Base-by-base conservation (phyloP, 2,797 vertebrate genomes). In the Trachops cirrhosus region DNA sequence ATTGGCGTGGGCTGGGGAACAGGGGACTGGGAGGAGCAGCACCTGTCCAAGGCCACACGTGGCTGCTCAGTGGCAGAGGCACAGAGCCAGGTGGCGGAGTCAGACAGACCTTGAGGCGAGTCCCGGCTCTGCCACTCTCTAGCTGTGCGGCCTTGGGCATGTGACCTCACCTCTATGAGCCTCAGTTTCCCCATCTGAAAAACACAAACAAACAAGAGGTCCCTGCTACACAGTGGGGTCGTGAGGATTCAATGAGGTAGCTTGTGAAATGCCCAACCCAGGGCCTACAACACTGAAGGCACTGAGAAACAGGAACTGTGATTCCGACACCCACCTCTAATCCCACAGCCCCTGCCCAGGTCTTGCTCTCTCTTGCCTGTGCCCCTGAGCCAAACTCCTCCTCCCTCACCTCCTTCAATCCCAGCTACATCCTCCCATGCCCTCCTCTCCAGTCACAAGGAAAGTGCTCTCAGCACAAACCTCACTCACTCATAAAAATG, bases 171-270 rank as follows among this genome's bases (percentile, higher is more conserved):
- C 97, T 95, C 93, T 97, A 92, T 96, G 93, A 97, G 94, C 92
- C 97, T 96, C 91, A 88, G 95, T 95, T 95, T 97, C 91, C 96
- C 89, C 97, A 97, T 79, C 96, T 97, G 97, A 97, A 97, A 97
- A 96, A 96, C 90, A 95, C 41, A 97, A 96, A 86, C 85, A 96
- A 62, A 86, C 88, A 93, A 92, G 90, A 97, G 89, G 88, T 93
- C 86, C 94, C 94, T 95, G 74, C 92, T 89, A 71, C 78, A 59
- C 8, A 4, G 26, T 44, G 24, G 39, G 34, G 57, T 83, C 86
- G 95, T 16, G 15, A 92, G 73, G 37, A 89, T 77, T 86, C 70
- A 82, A 75, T 26, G 24, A 83, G 75, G 78, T 39, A 71, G 52
- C 78, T 52, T 2, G 4, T 44, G 52, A 68, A 84, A 75, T 46